A percentile compares a stretch with the other conserved stretches of the same genome.
Conservation (phyloP, 2,888 invertebrate species). For the Dendrolimus pini region DNA sequence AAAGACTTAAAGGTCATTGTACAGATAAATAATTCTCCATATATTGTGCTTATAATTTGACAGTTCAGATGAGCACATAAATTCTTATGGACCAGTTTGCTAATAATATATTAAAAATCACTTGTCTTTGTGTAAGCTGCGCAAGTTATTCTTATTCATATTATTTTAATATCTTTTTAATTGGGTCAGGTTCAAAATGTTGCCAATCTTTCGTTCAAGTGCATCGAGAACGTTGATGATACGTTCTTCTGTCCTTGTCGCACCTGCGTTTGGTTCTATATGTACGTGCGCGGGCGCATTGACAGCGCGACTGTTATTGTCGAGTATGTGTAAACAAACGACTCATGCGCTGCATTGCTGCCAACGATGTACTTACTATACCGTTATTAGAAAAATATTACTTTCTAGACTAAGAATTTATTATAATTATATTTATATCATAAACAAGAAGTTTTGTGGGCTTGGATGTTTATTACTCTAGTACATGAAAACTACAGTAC, state of each 20-base stretch:
- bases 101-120: background rate
- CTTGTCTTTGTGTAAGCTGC: background rate
- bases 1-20: background rate
- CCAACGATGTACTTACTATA: conserved; percentile 20
- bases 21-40: background rate
- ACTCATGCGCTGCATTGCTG: conserved; percentile 35
- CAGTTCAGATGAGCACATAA: background rate
- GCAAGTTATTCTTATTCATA: conserved; percentile 5
- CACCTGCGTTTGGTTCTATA: conserved; percentile 14
- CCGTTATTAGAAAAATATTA: background rate
- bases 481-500: too few relatives aligned
- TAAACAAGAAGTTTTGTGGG: too few relatives aligned
- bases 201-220: conserved; percentile 5
- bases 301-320: conserved; percentile 47
- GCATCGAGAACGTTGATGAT: conserved; percentile 4
- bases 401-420: too few relatives aligned
- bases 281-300: conserved; percentile 5
- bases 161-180: conserved; percentile 27
- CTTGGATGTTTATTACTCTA: too few relatives aligned
- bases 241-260: conserved; percentile 23
- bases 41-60: background rate
- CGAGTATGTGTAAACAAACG: conserved; percentile 52
- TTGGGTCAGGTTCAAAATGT: conserved; percentile 22
- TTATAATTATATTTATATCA: too few relatives aligned
- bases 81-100: background rate